Percentiles rank a stretch among this genome's conserved stretches.
phyloP scores from a whole-genome alignment of 2,888 invertebrate genomes.

The Chloroclystis v-ata region DNA sequence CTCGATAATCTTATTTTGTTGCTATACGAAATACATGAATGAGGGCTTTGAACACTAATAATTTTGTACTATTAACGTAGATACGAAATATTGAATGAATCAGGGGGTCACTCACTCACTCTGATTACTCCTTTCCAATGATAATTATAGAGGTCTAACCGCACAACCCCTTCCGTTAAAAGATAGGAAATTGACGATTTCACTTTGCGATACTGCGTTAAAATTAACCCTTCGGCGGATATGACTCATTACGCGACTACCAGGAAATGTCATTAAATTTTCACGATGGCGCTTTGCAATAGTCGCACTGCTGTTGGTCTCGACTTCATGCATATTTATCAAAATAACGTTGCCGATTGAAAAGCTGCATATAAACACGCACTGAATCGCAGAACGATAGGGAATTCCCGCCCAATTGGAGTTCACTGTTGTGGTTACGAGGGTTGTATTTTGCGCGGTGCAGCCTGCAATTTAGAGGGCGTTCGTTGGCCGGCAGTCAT shows the following conservation, averaged over 20 bases:
- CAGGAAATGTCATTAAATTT: constrained; percentile 77
- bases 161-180: constrained; percentile 38
- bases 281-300: constrained; percentile 74
- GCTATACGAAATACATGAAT: too few relatives aligned
- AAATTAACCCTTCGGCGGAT: constrained; percentile 74
- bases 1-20: constrained; percentile 38
- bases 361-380: constrained; percentile 76
- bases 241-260: constrained; percentile 73
- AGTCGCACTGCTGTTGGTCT: constrained; percentile 65
- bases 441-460: constrained; percentile 61
- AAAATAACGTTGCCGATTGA: constrained; percentile 76
- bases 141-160: constrained; percentile 36
- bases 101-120: constrained; percentile 17
- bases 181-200: constrained; percentile 60
- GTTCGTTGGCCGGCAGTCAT: constrained; percentile 66
- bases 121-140: constrained; percentile 30
- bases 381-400: constrained; percentile 57
- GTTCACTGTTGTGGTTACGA: constrained; percentile 63
- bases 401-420: constrained; percentile 53
- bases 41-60: too few relatives aligned
- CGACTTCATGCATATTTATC: constrained; percentile 77
- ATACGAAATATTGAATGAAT: neutral
- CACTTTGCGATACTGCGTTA: constrained; percentile 60
- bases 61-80: neutral
- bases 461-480: constrained; percentile 55